These are phyloP conservation scores for Anolis carolinensis DNA, from an alignment of 2,113 vertebrate species.

Conservation along the genomic window DNA sequence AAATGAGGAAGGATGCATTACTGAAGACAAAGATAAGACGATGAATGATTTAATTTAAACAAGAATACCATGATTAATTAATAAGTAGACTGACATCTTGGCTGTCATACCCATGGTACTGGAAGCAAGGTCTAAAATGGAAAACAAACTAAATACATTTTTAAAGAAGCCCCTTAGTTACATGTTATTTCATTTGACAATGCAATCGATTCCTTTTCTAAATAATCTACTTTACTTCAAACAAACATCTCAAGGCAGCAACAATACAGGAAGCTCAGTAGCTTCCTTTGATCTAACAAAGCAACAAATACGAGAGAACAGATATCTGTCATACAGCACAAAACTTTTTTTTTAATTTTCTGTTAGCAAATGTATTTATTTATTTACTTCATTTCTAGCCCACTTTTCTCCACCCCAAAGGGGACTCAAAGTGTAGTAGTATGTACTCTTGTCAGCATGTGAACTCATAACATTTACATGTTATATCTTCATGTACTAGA, in stretches of 20 bases:
- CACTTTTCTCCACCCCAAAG: no score
- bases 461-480: neutral
- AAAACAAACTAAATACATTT: neutral
- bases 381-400: no score
- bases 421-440: no score
- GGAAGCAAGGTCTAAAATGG: neutral
- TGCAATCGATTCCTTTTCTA: slow-evolving; percentile 28
- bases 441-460: neutral
- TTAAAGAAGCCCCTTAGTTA: neutral
- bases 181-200: neutral
- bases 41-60: slow-evolving; percentile 2
- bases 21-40: slow-evolving; percentile 1
- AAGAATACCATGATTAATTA: slow-evolving; percentile 6
- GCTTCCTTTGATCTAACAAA: slow-evolving; percentile 4
- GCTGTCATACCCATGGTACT: fast-evolving
- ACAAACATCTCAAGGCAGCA: neutral
- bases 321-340: neutral
- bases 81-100: slow-evolving; percentile 19
- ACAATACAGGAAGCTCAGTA: neutral
- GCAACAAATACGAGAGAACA: neutral
- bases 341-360: neutral
- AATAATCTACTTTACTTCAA: neutral
- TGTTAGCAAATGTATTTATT: neutral
- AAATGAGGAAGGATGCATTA: neutral
- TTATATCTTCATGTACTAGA: no score